Percentiles rank a stretch among this genome's conserved stretches.
These are phyloP conservation scores for Vandiemenella viatica DNA, from an alignment of 2,888 invertebrate genomes.

Conservation along the genomic window DNA sequence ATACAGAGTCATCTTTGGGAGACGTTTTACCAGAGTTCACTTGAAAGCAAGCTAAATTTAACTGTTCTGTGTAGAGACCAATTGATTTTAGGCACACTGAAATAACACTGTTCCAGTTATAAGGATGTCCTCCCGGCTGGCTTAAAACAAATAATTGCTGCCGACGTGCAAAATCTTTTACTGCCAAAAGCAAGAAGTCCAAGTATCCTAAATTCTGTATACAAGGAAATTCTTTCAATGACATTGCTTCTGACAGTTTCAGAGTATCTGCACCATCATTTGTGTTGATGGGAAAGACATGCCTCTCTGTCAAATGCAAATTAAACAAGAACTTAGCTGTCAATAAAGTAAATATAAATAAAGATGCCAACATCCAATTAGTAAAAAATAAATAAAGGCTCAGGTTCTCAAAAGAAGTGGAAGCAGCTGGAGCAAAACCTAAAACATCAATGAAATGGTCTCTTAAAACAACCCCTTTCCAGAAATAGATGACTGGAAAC, in stretches of 20 bases:
- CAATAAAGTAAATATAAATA: conserved; percentile 54
- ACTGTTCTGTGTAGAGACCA: conserved; percentile 37
- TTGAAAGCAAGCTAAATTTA: conserved; percentile 2
- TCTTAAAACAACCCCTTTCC: conserved; percentile 42
- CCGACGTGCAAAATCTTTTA: conserved; percentile 44
- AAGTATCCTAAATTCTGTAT: conserved; percentile 60
- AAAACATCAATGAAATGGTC: conserved; percentile 36
- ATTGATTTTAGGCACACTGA: conserved; percentile 47
- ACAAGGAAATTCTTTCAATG: conserved; percentile 44
- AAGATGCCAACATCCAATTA: conserved; percentile 50
- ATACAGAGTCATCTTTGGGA: not conserved
- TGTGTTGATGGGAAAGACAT: conserved; percentile 43
- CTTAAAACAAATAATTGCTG: conserved; percentile 54
- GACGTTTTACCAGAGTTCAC: not conserved
- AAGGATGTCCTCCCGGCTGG: conserved; percentile 73
- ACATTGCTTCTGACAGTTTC: conserved; percentile 45
- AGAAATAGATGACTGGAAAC: conserved; percentile 43
- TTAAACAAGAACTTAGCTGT: conserved; percentile 55
- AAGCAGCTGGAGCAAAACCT: conserved; percentile 36
- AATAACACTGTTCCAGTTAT: conserved; percentile 65
- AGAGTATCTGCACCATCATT: conserved; percentile 24
- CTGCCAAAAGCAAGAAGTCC: conserved; percentile 52
- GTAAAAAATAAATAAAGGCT: conserved; percentile 40
- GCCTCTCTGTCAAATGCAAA: conserved; percentile 52
- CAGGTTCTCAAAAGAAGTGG: conserved; percentile 33